Evolutionary conservation across 2,797 vertebrate genomes (phyloP).

Genomic region (Melanotaenia parkinsoni): DNA sequence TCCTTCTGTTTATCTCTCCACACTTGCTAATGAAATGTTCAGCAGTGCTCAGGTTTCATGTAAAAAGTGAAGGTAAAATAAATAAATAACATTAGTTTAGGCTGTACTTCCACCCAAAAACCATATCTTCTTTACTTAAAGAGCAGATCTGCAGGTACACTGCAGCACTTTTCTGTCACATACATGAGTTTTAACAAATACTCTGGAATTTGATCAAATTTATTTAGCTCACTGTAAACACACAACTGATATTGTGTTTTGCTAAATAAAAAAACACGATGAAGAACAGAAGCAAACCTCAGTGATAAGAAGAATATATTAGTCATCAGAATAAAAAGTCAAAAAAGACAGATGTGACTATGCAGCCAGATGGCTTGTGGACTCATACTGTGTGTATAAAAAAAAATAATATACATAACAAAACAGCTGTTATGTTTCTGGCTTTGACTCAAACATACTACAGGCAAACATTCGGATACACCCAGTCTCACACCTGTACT

Average conservation of each 20-base stretch:
- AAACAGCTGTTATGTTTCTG: slow-evolving; percentile 7
- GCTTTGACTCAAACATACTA: background rate
- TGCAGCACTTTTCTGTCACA: slow-evolving; percentile 17
- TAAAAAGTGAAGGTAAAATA: slow-evolving; percentile 6
- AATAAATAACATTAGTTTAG: slow-evolving; percentile 10
- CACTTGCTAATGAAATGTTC: slow-evolving; percentile 6
- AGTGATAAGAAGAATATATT: slow-evolving; percentile 56
- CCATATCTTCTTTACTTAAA: background rate
- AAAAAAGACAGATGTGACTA: slow-evolving; percentile 34
- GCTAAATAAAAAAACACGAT: slow-evolving; percentile 15
- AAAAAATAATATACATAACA: slow-evolving; percentile 24
- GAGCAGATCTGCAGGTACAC: slow-evolving; percentile 2
- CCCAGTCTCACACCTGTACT: background rate
- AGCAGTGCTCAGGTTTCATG: background rate
- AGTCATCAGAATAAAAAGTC: slow-evolving; percentile 27
- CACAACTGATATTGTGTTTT: slow-evolving; percentile 7
- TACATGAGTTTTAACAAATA: slow-evolving; percentile 40
- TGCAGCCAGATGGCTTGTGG: slow-evolving; percentile 43
- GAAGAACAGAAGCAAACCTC: slow-evolving; percentile 42
- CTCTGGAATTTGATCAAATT: slow-evolving; percentile 19
- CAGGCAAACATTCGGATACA: background rate
- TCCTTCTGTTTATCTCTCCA: slow-evolving; percentile 5
- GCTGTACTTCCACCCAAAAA: background rate
- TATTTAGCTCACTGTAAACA: background rate
- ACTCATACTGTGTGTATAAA: slow-evolving; percentile 27